phyloP scores from a whole-genome alignment of 2,113 vertebrate genomes.

The Syrmaticus mikado region DNA sequence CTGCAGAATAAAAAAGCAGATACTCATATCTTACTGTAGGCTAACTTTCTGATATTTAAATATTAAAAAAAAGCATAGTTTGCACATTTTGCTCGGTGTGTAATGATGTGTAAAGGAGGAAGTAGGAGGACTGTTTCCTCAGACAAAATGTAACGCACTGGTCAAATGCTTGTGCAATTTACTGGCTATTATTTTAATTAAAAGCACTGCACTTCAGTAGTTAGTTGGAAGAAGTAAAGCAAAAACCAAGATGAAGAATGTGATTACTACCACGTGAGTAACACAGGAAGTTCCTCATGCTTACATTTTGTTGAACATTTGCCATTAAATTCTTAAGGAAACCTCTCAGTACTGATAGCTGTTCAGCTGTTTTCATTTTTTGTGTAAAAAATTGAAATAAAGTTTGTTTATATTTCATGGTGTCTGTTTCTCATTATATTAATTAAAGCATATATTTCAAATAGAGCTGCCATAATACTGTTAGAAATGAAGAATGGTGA shows the following conservation, averaged over 20 bases:
- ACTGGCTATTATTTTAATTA: not conserved
- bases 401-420: constrained; percentile 18
- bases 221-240: not conserved
- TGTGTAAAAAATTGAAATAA: constrained; percentile 37
- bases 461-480: not conserved
- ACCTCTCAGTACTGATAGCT: not conserved
- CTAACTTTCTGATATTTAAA: not conserved
- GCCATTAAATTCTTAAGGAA: not conserved
- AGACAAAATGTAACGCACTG: not conserved
- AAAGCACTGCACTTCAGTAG: not conserved
- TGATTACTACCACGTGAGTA: rapidly evolving
- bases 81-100: not conserved
- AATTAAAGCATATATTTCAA: not conserved
- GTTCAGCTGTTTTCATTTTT: not conserved
- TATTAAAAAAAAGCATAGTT: not conserved
- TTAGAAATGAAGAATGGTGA: not conserved
- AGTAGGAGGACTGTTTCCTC: not conserved
- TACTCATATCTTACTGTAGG: not conserved
- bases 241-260: not conserved
- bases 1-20: not conserved
- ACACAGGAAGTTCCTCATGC: not conserved
- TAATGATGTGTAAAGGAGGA: not conserved
- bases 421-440: not conserved
- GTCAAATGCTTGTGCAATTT: not conserved
- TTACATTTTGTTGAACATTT: not conserved